Base-by-base conservation (phyloP, 2,797 vertebrate species). In the Stomatorhinus walkeri region DNA sequence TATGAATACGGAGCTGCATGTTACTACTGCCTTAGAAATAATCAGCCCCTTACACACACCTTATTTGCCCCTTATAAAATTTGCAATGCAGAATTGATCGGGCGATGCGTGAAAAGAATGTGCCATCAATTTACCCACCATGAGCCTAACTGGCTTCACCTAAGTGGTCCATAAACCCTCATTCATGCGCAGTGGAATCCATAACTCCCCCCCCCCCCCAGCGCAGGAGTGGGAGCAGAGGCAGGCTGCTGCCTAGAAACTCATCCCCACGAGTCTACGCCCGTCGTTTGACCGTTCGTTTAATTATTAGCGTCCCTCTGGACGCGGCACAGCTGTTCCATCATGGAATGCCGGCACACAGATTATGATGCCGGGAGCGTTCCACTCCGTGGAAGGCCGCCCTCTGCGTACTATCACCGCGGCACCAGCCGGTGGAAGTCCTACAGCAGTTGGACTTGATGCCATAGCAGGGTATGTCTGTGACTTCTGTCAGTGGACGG, bases 131-230 rank as follows among this genome's bases (percentile, higher is more conserved):
- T 85, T 52, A 52, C 51, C 51, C 84, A 85, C 84, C 51, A 32
- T 52, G 84, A 85, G 32, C n/a, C 52, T 59, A 36, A 59, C 83
- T 52, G 83, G 43, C 83, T 52, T 51, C 83, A 85, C 46, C 46
- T 51, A 32, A 85, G 51, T 87, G 51, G 85, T 59, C 85, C 85
- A 56, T 85, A 51, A 85, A 85, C 83, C 83, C 83, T 85, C 83
- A 85, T 24, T 59, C 85, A 85, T 51, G 83, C 48, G 16, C 85
- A 87, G 24, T 10, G 0, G 19, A 59, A 10, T 59, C 52, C 36
- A 56, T 56, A 56, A 87, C 85, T 40, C 43, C 43, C 61, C 40
- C 1, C 40, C 40, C 40, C 43, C n/a, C 49, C 6, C 43, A 5
- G 48, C 3, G 81, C 1, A 6, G 12, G 24, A 85, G 16, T 0